phyloP scores from a whole-genome alignment of 2,113 vertebrate genomes.

The Strix aluco region DNA sequence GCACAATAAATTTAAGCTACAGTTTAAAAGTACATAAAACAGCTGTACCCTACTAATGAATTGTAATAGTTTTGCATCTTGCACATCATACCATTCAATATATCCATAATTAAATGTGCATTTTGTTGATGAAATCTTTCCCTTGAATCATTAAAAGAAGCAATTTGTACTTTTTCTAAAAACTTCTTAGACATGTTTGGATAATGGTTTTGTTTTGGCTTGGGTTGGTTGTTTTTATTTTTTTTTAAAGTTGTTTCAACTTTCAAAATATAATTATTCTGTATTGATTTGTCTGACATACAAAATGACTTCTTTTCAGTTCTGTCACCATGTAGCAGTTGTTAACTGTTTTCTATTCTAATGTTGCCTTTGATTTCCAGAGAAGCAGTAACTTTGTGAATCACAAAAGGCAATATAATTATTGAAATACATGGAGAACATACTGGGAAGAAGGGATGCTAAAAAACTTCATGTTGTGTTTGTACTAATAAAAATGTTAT shows the following conservation, averaged over 20 bases:
- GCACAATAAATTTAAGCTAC: conserved; percentile 50
- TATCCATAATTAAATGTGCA: conserved; percentile 48
- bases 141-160: conserved; percentile 18
- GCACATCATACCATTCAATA: conserved; percentile 16
- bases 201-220: not conserved
- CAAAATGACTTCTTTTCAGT: not conserved
- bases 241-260: not conserved
- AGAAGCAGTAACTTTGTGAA: not conserved
- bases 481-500: not conserved
- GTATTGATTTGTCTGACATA: not conserved
- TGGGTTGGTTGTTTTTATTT: not conserved
- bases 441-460: not conserved
- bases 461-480: not conserved
- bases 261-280: conserved; percentile 41
- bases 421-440: not conserved
- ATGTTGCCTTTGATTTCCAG: not conserved
- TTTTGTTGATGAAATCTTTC: conserved; percentile 61
- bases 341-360: not conserved
- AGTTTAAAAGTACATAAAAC: conserved; percentile 65
- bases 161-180: conserved; percentile 10
- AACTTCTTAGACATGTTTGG: not conserved
- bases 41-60: conserved; percentile 57
- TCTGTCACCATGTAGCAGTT: not conserved
- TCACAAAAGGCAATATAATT: not conserved
- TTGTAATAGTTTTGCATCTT: conserved; percentile 51